A percentile compares a stretch with the other conserved stretches of the same genome.
Evolutionary conservation across 2,113 vertebrate species (phyloP).

Genomic region (Varanus salvator): DNA sequence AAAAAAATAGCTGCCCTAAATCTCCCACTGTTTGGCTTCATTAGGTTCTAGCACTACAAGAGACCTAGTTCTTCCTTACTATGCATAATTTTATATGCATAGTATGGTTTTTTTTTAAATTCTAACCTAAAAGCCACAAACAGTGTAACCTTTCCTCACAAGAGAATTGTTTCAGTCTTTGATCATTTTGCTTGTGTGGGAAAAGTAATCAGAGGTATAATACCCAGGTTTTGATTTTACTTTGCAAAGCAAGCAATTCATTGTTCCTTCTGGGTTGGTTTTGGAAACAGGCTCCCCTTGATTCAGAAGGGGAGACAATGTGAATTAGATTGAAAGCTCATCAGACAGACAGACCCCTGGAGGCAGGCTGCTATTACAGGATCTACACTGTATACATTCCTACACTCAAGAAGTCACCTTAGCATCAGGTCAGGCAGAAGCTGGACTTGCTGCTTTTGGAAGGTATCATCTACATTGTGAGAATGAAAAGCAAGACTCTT

Average conservation of each 20-base stretch:
- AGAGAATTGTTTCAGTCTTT: no score
- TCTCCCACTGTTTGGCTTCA: no score
- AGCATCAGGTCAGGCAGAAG: constrained; percentile 52
- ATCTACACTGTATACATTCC: constrained; percentile 48
- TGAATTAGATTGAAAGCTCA: constrained; percentile 18
- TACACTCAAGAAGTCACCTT: constrained; percentile 54
- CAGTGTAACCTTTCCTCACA: no score
- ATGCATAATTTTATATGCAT: no score
- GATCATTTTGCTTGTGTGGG: background rate
- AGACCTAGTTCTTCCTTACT: no score
- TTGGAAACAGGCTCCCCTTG: constrained; percentile 35
- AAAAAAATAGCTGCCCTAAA: no score
- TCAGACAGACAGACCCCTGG: constrained; percentile 46
- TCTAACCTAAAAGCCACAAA: no score
- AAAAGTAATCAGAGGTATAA: constrained; percentile 23
- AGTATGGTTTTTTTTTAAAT: no score
- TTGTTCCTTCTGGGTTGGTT: constrained; percentile 30
- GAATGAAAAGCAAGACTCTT: constrained; percentile 58
- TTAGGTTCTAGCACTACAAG: no score
- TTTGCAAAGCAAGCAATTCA: constrained; percentile 54
- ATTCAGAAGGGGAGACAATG: constrained; percentile 47
- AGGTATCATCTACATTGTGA: constrained; percentile 42
- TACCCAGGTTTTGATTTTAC: background rate
- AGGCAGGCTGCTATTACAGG: constrained; percentile 55
- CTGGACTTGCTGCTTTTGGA: constrained; percentile 39